These are phyloP conservation scores for Galerucella pusilla DNA, from an alignment of 2,888 invertebrate species.

Conservation along the genomic window DNA sequence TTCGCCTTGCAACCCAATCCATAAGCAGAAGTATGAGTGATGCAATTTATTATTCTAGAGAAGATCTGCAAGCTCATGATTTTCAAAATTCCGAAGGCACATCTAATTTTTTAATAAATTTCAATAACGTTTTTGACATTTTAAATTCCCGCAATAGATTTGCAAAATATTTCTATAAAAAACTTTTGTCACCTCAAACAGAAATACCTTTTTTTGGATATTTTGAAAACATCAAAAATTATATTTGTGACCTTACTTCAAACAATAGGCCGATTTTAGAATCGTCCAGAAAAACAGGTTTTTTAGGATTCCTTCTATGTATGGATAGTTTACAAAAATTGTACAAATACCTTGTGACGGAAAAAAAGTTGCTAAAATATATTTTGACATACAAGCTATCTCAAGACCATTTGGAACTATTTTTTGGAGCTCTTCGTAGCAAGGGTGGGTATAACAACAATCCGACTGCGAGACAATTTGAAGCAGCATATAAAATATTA, in stretches of 20 bases:
- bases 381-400: slow-evolving; percentile 15
- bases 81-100: slow-evolving; percentile 20
- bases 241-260: slow-evolving; percentile 23
- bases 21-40: slow-evolving; percentile 40
- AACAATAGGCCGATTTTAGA: slow-evolving; percentile 18
- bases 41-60: slow-evolving; percentile 24
- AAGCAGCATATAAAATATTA: neutral
- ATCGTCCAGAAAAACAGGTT: slow-evolving; percentile 13
- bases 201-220: slow-evolving; percentile 2
- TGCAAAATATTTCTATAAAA: slow-evolving; percentile 14
- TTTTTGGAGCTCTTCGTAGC: neutral
- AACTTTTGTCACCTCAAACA: neutral
- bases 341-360: slow-evolving; percentile 3
- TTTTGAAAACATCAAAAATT: slow-evolving; percentile 12
- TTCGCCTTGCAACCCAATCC: slow-evolving; percentile 45
- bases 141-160: slow-evolving; percentile 25
- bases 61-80: slow-evolving; percentile 20
- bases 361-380: neutral
- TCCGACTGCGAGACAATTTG: neutral
- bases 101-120: slow-evolving; percentile 22
- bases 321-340: slow-evolving; percentile 2
- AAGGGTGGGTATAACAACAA: slow-evolving; percentile 2
- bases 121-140: slow-evolving; percentile 35
- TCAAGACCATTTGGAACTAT: slow-evolving; percentile 1
- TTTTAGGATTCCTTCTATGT: slow-evolving; percentile 9